These are phyloP conservation scores for Heteromurus nitidus DNA, from an alignment of 2,888 invertebrate genomes.

Conservation along the genomic window DNA sequence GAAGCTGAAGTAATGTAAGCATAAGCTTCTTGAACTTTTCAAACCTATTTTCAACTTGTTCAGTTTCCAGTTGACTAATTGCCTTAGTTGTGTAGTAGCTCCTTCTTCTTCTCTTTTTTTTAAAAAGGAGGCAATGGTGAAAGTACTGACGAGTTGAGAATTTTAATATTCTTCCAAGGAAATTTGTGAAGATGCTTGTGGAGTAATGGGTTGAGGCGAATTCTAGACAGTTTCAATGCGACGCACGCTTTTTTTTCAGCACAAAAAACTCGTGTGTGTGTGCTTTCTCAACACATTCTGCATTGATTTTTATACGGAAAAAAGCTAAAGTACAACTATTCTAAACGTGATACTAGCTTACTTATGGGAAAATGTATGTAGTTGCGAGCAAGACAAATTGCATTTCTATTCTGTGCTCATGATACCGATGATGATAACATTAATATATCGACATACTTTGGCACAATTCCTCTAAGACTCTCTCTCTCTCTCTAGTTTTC, in stretches of 20 bases:
- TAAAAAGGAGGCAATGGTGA: slow-evolving; percentile 36
- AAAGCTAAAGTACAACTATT: not conserved
- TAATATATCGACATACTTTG: not conserved
- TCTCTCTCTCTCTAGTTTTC: not conserved
- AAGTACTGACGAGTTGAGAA: slow-evolving; percentile 48
- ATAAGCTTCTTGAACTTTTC: slow-evolving; percentile 42
- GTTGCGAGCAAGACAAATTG: slow-evolving; percentile 31
- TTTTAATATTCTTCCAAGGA: slow-evolving; percentile 45
- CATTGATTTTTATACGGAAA: slow-evolving; percentile 13
- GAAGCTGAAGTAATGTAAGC: not conserved
- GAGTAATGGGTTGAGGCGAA: not conserved
- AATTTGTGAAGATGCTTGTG: not conserved
- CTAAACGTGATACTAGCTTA: not conserved
- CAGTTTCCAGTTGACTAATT: slow-evolving; percentile 57
- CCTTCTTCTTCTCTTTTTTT: no score
- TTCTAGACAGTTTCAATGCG: not conserved
- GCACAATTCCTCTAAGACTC: not conserved
- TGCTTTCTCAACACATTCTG: not conserved
- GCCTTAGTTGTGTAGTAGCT: slow-evolving; percentile 38
- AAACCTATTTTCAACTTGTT: slow-evolving; percentile 50
- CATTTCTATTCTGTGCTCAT: slow-evolving; percentile 3
- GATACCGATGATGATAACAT: no score
- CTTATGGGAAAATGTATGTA: no score
- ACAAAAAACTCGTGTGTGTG: not conserved
- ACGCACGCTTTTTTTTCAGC: not conserved